Base-by-base conservation (phyloP, 1,140 invertebrate genomes). In the Drosophila watanabei region DNA sequence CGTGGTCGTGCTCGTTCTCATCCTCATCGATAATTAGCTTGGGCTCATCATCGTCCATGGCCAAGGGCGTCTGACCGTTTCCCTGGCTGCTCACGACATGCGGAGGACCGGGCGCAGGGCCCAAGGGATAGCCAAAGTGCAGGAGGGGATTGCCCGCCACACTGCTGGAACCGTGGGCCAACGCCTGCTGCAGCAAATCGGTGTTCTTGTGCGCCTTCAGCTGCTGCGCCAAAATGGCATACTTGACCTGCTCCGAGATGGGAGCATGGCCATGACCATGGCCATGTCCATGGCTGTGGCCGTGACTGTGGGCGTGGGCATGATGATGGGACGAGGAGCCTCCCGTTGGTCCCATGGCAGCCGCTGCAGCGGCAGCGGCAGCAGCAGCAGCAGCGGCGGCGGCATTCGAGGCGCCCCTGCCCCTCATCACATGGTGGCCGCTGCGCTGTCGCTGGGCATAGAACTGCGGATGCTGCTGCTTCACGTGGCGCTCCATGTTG, bases 401-500 rank as follows among this genome's bases (percentile, higher is more conserved):
- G 0, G 79, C 75, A 5, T 32, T 65, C 8, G 73, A 82, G 6
- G 82, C 83, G 0, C 80, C 24, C 92, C 94, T 48, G 85, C 94
- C 92, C 18, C 94, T 92, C 73, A 94, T 46, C 92, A 93, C 68
- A 52, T 93, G 93, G 33, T 93, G 92, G 0, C 92, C 92, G 8
- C 79, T 92, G 8, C 93, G 69, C 72, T 97, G 96, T 49, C 96
- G 94, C 63, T 97, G 96, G 52, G 96, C 97, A 97, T 97, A 98
- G 77, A 95, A 96, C 57, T 98, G 96, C 0, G 97, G 97, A 94
- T 98, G 98, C 82, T 98, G 98, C 80, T 98, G 97, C 91, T 98
- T 98, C 1, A 98, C 97, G 72, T 99, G 98, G 1, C 98, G 94
- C 93, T 98, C 98, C 97, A 98, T 98, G 85, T 98, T 98, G 9